phyloP scores from a whole-genome alignment of 64 coral and sea anemone genomes.

The Astreopora myriophthalma region DNA sequence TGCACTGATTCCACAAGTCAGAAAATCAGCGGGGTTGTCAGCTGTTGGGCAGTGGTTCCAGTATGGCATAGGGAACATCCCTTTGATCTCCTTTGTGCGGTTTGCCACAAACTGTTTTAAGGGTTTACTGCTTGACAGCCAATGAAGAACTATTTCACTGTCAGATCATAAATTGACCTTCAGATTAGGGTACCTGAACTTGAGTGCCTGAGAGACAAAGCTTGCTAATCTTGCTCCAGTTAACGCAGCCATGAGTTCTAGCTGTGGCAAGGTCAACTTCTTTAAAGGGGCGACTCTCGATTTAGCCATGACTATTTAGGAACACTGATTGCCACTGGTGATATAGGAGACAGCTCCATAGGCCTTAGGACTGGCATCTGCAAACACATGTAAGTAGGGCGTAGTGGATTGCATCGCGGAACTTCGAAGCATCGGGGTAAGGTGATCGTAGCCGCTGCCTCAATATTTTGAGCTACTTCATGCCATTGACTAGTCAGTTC shows the following conservation, averaged over 20 bases:
- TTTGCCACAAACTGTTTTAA: constrained; percentile 77
- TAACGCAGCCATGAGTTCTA: constrained; percentile 70
- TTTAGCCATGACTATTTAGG: constrained; percentile 76
- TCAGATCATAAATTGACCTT: constrained; percentile 66
- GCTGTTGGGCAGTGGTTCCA: constrained; percentile 59
- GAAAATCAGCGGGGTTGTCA: constrained; percentile 55
- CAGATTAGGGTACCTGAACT: not conserved
- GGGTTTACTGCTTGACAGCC: constrained; percentile 58
- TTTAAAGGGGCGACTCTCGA: constrained; percentile 58
- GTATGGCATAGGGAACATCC: not conserved
- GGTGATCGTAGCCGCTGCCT: not conserved
- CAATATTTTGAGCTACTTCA: not conserved
- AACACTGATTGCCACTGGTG: constrained; percentile 1
- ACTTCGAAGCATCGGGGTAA: constrained; percentile 32
- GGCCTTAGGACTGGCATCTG: constrained; percentile 51
- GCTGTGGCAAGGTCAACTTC: constrained; percentile 66
- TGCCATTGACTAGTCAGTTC: constrained; percentile 27
- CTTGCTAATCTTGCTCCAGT: constrained; percentile 42
- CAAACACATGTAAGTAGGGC: constrained; percentile 48
- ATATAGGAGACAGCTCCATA: constrained; percentile 67
- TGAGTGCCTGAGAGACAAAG: constrained; percentile 28
- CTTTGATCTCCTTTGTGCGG: constrained; percentile 50
- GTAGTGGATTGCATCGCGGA: not conserved
- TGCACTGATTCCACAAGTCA: constrained; percentile 9
- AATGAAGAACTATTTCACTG: constrained; percentile 72